Evolutionary conservation across 2,888 invertebrate genomes (phyloP).

Genomic region (Tyria jacobaeae): DNA sequence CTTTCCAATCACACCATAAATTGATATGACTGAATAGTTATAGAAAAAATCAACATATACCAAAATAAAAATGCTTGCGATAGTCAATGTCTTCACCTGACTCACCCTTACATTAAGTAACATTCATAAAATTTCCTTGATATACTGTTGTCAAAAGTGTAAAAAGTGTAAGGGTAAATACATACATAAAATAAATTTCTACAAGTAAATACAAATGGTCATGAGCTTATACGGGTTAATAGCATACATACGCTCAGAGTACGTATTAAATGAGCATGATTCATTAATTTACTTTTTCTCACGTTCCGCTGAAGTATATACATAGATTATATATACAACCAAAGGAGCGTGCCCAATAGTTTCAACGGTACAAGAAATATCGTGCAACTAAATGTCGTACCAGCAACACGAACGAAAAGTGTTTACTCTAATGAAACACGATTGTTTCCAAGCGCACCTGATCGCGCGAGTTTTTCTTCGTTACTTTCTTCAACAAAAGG

Average conservation of each 20-base stretch:
- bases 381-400: constrained; percentile 20
- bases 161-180: no score
- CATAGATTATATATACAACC: no score
- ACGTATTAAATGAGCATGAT: not conserved
- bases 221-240: not conserved
- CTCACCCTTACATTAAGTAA: no score
- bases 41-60: no score
- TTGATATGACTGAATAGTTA: no score
- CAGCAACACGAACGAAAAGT: constrained; percentile 33
- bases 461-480: constrained; percentile 47
- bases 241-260: not conserved
- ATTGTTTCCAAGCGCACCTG: constrained; percentile 61
- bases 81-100: no score
- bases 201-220: no score
- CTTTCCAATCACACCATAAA: no score
- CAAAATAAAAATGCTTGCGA: no score
- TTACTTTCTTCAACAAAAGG: constrained; percentile 49
- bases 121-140: no score
- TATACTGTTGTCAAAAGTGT: no score
- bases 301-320: not conserved
- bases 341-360: constrained; percentile 13
- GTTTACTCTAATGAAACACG: constrained; percentile 57
- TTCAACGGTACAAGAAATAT: constrained; percentile 16
- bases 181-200: no score
- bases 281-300: constrained; percentile 1